Base-by-base conservation (phyloP, 1,140 invertebrate genomes). In the Leptinotarsa defecta region DNA sequence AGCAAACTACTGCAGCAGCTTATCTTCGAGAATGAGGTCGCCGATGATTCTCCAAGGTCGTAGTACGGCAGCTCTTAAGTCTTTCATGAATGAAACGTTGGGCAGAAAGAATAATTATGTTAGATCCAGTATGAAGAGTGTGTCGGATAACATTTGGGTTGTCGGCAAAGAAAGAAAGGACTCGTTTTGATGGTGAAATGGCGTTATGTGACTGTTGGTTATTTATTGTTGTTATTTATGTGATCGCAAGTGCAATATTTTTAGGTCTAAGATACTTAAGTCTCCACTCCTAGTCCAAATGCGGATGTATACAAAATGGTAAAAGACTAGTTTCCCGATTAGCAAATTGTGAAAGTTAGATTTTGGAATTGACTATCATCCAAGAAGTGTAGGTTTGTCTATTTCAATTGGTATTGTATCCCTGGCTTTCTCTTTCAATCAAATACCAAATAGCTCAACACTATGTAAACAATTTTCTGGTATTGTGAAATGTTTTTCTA, bases 131-230 rank as follows among this genome's bases (percentile, higher is more conserved):
- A 86, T 88, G 13, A 87, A 87, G 76, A 90, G 90, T 68, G 75
- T 76, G 79, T 82, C 79, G 64, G 90, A 91, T 74, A 89, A 89
- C 79, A 86, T 90, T 78, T 91, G 90, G 87, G 90, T 91, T 76
- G 87, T 85, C 65, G 82, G 90, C 81, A 82, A 85, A 71, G 82
- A 90, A 81, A 82, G 90, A 48, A 78, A 77, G 48, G 24, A 63
- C 13, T 72, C 74, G 43, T 78, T 73, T 52, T 75, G 22, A 57
- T 61, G 48, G 52, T 71, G 20, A 48, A 22, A 52, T 13, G 11
- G 67, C 5, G 34, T 34, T 68, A 68, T 48, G 24, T 11, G 69
- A 57, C 48, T 69, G 68, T 69, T 48, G 17, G 8, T 71, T 20
- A 24, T 48, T 69, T 48, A 61, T 72, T 72, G 22, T 57, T 15